A percentile compares a stretch with the other conserved stretches of the same genome.
phyloP scores from a whole-genome alignment of 1,140 invertebrate genomes.

The Acromyrmex heyeri region DNA sequence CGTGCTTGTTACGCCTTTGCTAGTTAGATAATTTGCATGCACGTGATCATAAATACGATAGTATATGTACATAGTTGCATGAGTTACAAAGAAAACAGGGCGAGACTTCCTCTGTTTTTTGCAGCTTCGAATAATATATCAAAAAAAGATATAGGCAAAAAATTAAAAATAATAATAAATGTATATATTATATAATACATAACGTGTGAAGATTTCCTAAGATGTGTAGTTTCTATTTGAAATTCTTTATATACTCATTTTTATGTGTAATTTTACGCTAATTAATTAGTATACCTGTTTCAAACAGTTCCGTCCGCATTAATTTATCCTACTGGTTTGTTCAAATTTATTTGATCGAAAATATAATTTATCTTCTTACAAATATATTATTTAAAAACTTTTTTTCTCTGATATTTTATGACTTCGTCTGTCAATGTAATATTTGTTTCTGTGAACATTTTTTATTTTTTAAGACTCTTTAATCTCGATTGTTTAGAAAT shows the following conservation, averaged over 20 bases:
- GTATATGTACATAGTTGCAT: not conserved
- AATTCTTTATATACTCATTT: not conserved
- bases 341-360: no score
- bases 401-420: no score
- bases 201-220: not conserved
- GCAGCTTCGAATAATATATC: not conserved
- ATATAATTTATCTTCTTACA: no score
- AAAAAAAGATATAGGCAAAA: not conserved
- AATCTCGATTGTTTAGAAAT: not conserved
- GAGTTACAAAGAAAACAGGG: slow-evolving; percentile 1
- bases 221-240: not conserved
- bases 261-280: not conserved
- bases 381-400: no score
- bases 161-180: slow-evolving; percentile 6
- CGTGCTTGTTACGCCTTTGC: slow-evolving; percentile 9
- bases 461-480: no score
- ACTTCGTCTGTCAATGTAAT: no score
- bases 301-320: no score
- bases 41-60: not conserved
- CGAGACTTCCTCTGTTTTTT: not conserved
- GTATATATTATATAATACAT: not conserved
- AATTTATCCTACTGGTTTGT: no score
- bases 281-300: no score
- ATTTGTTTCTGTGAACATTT: no score
- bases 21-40: not conserved